Evolutionary conservation across 2,888 invertebrate species (phyloP).

Genomic region (Diloba caeruleocephala): DNA sequence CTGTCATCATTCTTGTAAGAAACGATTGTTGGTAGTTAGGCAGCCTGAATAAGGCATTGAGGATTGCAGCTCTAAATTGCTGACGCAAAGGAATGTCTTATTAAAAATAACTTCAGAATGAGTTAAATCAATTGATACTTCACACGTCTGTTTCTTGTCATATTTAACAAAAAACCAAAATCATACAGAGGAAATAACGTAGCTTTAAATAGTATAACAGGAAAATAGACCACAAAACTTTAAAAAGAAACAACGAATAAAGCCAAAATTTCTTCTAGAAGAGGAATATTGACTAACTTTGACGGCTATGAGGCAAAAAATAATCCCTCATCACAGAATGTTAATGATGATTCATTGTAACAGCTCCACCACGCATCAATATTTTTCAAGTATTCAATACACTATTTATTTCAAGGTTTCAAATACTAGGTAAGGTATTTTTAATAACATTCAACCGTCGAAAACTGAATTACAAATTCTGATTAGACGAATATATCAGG

Average conservation of each 20-base stretch:
- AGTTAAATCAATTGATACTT: conserved; percentile 38
- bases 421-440: no score
- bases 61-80: conserved; percentile 39
- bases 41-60: conserved; percentile 47
- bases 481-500: conserved; percentile 20
- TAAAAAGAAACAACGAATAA: no score
- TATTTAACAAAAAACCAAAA: conserved; percentile 7
- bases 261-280: no score
- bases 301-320: conserved; percentile 24
- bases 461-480: conserved; percentile 8
- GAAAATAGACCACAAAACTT: no score
- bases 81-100: conserved; percentile 13
- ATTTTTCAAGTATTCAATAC: no score
- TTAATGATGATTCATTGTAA: not conserved
- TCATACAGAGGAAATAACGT: no score
- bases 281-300: no score
- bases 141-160: conserved; percentile 23
- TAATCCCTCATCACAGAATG: no score
- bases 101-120: conserved; percentile 24
- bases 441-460: no score
- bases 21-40: conserved; percentile 54
- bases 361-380: no score
- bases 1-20: conserved; percentile 56
- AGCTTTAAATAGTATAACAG: no score
- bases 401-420: no score